A percentile compares a stretch with the other conserved stretches of the same genome.
These are phyloP conservation scores for Phalacrocorax brasilianus DNA, from an alignment of 2,113 vertebrate species.

Conservation along the genomic window DNA sequence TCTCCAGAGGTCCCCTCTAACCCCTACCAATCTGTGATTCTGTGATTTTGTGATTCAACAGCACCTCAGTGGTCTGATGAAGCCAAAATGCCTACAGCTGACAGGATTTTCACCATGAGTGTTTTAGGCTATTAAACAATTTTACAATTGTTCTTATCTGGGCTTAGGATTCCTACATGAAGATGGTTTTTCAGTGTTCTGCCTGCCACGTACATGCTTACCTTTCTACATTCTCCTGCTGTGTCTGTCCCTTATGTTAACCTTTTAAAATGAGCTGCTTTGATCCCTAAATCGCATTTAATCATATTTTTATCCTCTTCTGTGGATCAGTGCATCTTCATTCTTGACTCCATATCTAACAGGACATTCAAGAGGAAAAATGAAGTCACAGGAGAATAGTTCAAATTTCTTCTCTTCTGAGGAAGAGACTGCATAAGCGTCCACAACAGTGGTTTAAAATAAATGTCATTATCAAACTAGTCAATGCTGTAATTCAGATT, in stretches of 20 bases:
- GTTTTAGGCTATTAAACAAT: neutral
- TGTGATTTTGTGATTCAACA: neutral
- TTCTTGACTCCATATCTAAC: neutral
- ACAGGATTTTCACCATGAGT: neutral
- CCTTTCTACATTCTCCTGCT: neutral
- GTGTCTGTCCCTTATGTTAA: neutral
- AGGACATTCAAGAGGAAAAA: constrained; percentile 22
- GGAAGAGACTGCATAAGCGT: neutral
- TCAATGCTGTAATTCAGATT: neutral
- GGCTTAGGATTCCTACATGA: neutral
- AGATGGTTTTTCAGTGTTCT: neutral
- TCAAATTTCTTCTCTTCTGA: neutral
- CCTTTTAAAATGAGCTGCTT: neutral
- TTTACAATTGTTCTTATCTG: neutral
- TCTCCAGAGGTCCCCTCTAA: too few species aligned
- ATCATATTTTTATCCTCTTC: neutral
- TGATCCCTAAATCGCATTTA: neutral
- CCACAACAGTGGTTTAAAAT: neutral
- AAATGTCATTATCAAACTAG: neutral
- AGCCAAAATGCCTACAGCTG: neutral
- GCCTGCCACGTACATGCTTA: rapidly evolving
- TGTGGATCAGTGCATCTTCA: neutral
- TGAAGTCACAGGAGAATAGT: neutral
- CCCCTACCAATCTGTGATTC: too few species aligned
- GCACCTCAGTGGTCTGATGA: neutral